These are phyloP conservation scores for Palloptera scutellata DNA, from an alignment of 2,888 invertebrate species.

Conservation along the genomic window DNA sequence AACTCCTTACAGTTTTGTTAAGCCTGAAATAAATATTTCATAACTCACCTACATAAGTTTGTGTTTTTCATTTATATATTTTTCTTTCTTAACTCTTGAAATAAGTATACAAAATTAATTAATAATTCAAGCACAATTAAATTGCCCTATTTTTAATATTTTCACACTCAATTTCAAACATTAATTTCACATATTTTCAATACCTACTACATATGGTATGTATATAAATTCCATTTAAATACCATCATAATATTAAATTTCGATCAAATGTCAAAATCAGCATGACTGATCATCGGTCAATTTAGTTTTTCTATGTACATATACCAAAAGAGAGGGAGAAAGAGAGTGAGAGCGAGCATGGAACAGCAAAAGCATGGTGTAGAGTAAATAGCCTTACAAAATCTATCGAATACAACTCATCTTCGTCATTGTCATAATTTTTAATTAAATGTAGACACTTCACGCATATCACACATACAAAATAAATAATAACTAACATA, in stretches of 20 bases:
- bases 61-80: no score
- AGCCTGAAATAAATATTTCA: no score
- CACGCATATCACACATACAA: not conserved
- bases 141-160: not conserved
- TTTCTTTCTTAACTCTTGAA: no score
- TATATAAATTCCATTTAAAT: slow-evolving; percentile 25
- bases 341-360: no score
- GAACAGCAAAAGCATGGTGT: no score
- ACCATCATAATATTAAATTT: slow-evolving; percentile 28
- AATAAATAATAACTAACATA: not conserved
- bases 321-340: no score
- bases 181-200: not conserved
- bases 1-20: no score
- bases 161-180: not conserved
- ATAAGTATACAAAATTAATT: no score
- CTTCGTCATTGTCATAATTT: slow-evolving; percentile 33
- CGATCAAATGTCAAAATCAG: slow-evolving; percentile 39
- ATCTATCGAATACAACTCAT: slow-evolving; percentile 16
- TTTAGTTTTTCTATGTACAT: no score
- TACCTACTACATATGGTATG: no score
- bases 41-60: no score
- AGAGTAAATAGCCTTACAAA: not conserved
- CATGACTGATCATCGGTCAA: slow-evolving; percentile 34
- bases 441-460: slow-evolving; percentile 27
- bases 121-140: not conserved